phyloP scores from a whole-genome alignment of 2,888 invertebrate genomes.

The Sphinx pinastri region DNA sequence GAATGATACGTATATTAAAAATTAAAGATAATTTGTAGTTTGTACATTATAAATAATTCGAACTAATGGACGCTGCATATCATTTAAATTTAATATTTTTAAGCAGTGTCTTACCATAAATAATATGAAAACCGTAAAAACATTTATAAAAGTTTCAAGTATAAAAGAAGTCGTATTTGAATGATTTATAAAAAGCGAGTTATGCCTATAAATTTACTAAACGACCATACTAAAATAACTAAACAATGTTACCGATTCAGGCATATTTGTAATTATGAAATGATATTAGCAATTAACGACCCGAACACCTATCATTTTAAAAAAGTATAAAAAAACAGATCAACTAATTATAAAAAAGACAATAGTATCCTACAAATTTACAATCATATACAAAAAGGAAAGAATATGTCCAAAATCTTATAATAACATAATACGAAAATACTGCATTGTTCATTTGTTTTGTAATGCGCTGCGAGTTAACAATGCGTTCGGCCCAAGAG shows the following conservation, averaged over 20 bases:
- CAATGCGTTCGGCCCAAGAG: constrained; percentile 50
- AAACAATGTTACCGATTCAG: background rate
- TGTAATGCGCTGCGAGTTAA: constrained; percentile 43
- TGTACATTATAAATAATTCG: background rate
- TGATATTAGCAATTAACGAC: constrained; percentile 48
- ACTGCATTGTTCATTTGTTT: constrained; percentile 71
- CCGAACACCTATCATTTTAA: constrained; percentile 47
- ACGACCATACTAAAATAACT: constrained; percentile 5
- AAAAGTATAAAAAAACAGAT: constrained; percentile 69
- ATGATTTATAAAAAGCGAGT: constrained; percentile 8
- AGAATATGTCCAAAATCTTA: constrained; percentile 74
- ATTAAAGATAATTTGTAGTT: constrained; percentile 1
- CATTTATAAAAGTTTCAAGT: constrained; percentile 6
- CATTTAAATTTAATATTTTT: background rate
- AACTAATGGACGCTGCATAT: background rate
- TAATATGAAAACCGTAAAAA: constrained; percentile 16
- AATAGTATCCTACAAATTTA: constrained; percentile 75
- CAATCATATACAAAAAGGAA: constrained; percentile 78
- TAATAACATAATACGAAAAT: constrained; percentile 68
- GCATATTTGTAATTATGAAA: constrained; percentile 27
- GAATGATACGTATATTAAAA: constrained; percentile 11
- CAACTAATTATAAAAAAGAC: constrained; percentile 61
- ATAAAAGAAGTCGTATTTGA: constrained; percentile 4
- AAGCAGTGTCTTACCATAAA: background rate
- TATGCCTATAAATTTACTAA: constrained; percentile 2